A percentile compares a stretch with the other conserved stretches of the same genome.
Evolutionary conservation across 2,888 invertebrate genomes (phyloP).

Genomic region (Eremobia ochroleuca): DNA sequence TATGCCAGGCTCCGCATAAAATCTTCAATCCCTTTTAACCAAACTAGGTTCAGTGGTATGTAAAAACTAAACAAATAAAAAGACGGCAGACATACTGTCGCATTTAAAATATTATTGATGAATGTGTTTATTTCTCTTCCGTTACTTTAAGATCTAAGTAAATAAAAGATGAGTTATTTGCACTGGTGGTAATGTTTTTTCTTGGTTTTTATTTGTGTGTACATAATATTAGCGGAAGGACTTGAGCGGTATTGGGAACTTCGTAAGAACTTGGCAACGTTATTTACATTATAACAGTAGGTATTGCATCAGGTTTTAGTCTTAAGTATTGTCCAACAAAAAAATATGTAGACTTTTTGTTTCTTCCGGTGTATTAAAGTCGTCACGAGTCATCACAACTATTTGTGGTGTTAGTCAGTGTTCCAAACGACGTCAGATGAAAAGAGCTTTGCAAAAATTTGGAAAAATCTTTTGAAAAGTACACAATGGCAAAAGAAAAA

Average conservation of each 20-base stretch:
- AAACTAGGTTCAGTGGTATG: neutral
- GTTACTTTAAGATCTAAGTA: slow-evolving; percentile 38
- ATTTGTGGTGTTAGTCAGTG: neutral
- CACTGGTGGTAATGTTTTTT: slow-evolving; percentile 36
- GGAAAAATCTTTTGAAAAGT: neutral
- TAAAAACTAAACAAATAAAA: neutral
- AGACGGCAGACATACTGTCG: neutral
- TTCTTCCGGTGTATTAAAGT: slow-evolving; percentile 29
- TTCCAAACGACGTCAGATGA: neutral
- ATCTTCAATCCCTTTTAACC: neutral
- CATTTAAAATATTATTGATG: neutral
- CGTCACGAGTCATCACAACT: neutral
- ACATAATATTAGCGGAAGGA: slow-evolving; percentile 36
- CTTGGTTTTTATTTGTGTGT: slow-evolving; percentile 39
- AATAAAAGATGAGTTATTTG: slow-evolving; percentile 41
- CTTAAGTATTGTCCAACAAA: slow-evolving; percentile 19
- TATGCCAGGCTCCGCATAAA: too few species aligned
- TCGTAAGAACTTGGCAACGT: neutral
- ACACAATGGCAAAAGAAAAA: neutral
- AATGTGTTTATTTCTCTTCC: slow-evolving; percentile 31
- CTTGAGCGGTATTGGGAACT: slow-evolving; percentile 5
- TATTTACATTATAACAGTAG: slow-evolving; percentile 45
- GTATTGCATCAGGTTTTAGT: slow-evolving; percentile 33
- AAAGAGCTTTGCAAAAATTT: neutral
- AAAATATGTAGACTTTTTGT: slow-evolving; percentile 1